Evolutionary conservation across 2,888 invertebrate genomes (phyloP), one percentile per base, ranked within the genome.

Genomic region (Archaeoteleia sp.): DNA sequence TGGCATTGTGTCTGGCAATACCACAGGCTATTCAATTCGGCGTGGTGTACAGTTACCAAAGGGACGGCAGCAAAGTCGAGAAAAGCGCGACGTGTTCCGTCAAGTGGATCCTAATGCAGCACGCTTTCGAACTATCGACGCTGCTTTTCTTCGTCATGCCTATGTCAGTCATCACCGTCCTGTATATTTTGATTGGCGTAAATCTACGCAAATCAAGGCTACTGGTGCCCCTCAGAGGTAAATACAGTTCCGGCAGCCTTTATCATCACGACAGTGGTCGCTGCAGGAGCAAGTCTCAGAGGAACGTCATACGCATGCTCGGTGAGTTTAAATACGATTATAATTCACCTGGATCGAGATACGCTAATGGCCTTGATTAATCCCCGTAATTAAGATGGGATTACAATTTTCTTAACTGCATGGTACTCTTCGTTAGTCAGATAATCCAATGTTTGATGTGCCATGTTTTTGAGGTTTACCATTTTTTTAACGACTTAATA

Each of bases 131-230:
- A 78, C 89, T 94, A 76, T 94, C 95, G 8, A 91, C 92, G 75
- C 90, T 92, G 80, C 86, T 95, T 77, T 95, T 95, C 86, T 96
- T 96, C 83, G 90, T 94, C 29, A 90, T 92, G 34, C 96, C 95
- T 1, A 95, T 96, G 94, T 92, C 93, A 23, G 88, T 95, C 65
- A 95, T 96, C 80, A 91, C 91, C 23, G 92, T 94, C 68, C 87
- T 96, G 66, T 96, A 96, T 80, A 89, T 92, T 49, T 86, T 93
- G 71, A 93, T 93, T 76, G 93, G 92, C 1, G 84, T 92, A 35
- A 92, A 92, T 80, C 86, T 93, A 70, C 88, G 91, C 51, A 89
- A 90, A 40, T 91, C 92, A 20, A 74, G 79, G 32, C 67, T 81
- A 14, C 67, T 83, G 23, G 74, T 76, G 68, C 88, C 89, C 1